These are phyloP conservation scores for Petrolisthes cinctipes DNA, from an alignment of 2,888 invertebrate species.

Conservation along the genomic window DNA sequence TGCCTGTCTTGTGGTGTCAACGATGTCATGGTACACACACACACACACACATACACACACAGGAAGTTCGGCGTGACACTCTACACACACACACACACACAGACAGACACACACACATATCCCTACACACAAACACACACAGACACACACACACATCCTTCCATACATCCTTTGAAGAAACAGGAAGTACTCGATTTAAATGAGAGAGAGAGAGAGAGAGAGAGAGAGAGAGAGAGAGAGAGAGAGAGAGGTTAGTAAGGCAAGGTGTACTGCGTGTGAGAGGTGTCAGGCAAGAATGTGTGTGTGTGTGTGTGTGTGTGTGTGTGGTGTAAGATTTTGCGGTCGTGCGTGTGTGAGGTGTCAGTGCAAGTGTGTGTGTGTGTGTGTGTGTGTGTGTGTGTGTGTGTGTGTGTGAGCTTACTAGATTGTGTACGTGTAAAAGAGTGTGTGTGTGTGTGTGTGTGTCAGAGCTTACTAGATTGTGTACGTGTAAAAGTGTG, in stretches of 20 bases:
- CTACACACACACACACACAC: neutral
- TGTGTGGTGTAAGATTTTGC: neutral
- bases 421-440: no score
- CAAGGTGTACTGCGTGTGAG: neutral
- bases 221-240: neutral
- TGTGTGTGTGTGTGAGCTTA: no score
- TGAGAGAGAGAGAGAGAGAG: neutral
- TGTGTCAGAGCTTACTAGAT: no score
- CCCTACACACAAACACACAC: neutral
- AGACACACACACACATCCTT: neutral
- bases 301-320: no score
- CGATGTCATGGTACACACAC: neutral
- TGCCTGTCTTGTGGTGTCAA: neutral
- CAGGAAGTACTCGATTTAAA: neutral
- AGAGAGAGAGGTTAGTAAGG: neutral
- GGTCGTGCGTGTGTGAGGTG: neutral
- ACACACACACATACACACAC: constrained; percentile 13
- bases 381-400: no score
- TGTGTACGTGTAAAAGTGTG: no score
- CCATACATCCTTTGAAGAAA: neutral
- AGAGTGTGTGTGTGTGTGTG: neutral
- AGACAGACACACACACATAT: neutral
- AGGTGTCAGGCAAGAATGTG: neutral
- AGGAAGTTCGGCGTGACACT: neutral
- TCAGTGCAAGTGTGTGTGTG: neutral